phyloP scores from a whole-genome alignment of 2,888 invertebrate genomes.

The Habroteleia sp. region DNA sequence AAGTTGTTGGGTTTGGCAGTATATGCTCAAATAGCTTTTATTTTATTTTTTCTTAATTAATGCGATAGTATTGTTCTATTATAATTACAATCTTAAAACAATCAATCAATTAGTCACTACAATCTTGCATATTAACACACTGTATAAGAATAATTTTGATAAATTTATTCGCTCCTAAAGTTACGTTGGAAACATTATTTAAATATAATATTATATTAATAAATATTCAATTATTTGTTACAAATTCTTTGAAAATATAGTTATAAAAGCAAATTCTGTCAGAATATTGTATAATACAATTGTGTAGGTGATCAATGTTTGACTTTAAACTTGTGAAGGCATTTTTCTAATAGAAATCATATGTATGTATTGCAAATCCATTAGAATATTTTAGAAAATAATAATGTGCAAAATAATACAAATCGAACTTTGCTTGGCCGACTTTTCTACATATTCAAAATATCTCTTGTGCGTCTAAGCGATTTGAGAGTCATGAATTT shows the following conservation, averaged over 20 bases:
- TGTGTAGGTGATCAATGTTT: too few species aligned
- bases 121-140: not conserved
- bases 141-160: conserved; percentile 1
- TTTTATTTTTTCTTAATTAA: conserved; percentile 4
- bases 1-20: not conserved
- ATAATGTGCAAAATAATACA: not conserved
- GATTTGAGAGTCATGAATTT: conserved; percentile 47
- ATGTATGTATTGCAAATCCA: too few species aligned
- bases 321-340: too few species aligned
- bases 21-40: not conserved
- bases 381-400: conserved; percentile 14
- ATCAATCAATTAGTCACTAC: too few species aligned
- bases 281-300: too few species aligned
- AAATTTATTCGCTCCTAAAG: not conserved
- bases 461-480: conserved; percentile 18
- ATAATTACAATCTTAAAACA: not conserved
- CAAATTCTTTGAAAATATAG: too few species aligned
- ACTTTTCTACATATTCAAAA: conserved; percentile 14
- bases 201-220: not conserved
- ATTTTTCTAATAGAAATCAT: too few species aligned
- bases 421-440: conserved; percentile 1
- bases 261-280: too few species aligned
- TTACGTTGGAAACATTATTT: not conserved
- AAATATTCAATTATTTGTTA: not conserved
- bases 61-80: conserved; percentile 1